A percentile compares a stretch with the other conserved stretches of the same genome.
Evolutionary conservation across 64 coral and sea anemone species (phyloP).

Genomic region (Trachythela sp.): DNA sequence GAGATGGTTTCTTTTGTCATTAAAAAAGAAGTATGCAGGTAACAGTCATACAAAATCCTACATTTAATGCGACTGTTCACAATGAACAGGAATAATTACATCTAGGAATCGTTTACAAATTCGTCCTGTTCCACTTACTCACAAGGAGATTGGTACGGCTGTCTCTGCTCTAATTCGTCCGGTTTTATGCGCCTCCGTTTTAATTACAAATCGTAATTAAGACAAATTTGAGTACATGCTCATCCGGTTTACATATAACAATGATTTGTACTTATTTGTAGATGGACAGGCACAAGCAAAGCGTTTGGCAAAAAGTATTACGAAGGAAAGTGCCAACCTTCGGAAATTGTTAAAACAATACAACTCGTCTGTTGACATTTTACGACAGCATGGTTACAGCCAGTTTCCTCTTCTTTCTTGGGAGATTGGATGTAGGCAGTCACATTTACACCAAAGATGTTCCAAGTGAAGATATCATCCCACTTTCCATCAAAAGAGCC

Average conservation of each 20-base stretch:
- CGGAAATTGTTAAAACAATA: background rate
- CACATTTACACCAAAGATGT: background rate
- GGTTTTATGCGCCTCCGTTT: too few species aligned
- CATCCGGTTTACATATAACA: background rate
- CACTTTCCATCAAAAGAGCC: background rate
- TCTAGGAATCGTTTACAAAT: too few species aligned
- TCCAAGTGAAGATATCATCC: background rate
- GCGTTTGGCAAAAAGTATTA: background rate
- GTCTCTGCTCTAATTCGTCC: too few species aligned
- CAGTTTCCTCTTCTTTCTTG: background rate
- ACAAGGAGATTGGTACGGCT: too few species aligned
- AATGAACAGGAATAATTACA: too few species aligned
- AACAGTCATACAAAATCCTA: background rate
- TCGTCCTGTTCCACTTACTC: too few species aligned
- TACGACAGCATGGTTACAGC: background rate
- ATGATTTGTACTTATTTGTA: background rate
- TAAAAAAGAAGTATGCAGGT: slow-evolving; percentile 52
- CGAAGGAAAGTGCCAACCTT: slow-evolving; percentile 4
- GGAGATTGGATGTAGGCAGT: background rate
- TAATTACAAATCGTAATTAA: too few species aligned
- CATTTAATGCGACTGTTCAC: too few species aligned
- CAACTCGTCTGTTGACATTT: background rate
- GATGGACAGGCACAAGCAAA: slow-evolving; percentile 12
- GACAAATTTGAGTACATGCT: too few species aligned
- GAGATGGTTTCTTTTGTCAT: slow-evolving; percentile 48